These are phyloP conservation scores for Catharus fuscescens DNA, from an alignment of 2,113 vertebrate genomes.

Conservation along the genomic window DNA sequence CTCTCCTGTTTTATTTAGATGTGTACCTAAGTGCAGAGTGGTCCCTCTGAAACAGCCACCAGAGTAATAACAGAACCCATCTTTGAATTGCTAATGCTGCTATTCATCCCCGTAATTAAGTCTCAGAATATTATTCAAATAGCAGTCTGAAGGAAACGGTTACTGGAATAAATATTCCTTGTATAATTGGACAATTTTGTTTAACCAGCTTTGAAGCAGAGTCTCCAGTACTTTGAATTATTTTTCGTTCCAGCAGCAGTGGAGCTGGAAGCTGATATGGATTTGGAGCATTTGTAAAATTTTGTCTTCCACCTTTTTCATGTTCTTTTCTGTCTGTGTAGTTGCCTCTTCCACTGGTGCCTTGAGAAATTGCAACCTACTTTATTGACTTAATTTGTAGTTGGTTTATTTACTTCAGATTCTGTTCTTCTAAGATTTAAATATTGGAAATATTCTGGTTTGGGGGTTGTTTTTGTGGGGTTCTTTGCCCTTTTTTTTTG, in stretches of 20 bases:
- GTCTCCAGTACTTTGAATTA: neutral
- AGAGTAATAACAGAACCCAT: neutral
- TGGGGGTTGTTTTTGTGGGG: rapidly evolving
- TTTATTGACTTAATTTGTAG: neutral
- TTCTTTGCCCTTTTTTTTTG: neutral
- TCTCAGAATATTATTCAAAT: neutral
- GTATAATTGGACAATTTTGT: neutral
- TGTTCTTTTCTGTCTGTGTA: neutral
- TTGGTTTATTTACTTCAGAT: neutral
- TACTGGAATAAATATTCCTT: neutral
- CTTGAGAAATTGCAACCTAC: neutral
- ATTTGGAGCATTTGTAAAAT: neutral
- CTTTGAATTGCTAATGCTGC: constrained; percentile 13
- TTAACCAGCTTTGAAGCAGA: neutral
- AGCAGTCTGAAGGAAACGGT: neutral
- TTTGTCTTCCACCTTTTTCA: neutral
- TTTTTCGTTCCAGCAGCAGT: neutral
- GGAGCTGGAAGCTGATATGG: neutral
- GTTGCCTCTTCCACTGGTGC: neutral
- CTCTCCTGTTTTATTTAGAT: neutral
- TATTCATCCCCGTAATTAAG: neutral
- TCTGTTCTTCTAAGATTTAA: neutral
- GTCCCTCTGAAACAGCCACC: neutral
- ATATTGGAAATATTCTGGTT: neutral
- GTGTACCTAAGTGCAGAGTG: neutral